Evolutionary conservation across 1,140 invertebrate species (phyloP).

Genomic region (Planococcus citri): DNA sequence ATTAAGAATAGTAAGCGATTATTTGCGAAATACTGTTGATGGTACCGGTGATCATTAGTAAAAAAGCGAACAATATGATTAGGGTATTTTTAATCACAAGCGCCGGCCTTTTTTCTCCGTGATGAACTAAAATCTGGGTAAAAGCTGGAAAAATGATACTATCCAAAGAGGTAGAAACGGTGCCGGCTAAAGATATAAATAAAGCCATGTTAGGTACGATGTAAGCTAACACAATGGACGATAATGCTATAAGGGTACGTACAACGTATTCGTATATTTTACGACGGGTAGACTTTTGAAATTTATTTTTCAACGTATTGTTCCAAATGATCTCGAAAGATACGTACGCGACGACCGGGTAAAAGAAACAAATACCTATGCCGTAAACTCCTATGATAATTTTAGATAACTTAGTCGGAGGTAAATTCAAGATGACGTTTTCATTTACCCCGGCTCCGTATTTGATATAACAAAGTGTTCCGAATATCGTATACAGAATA

Average conservation of each 20-base stretch:
- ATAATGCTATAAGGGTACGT: background rate
- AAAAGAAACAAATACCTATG: constrained; percentile 27
- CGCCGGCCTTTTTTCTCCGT: background rate
- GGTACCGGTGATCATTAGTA: background rate
- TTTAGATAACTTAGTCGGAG: constrained; percentile 23
- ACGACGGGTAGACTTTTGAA: background rate
- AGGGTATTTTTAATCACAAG: background rate
- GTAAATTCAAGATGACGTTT: constrained; percentile 34
- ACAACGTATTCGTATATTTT: constrained; percentile 20
- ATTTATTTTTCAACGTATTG: background rate
- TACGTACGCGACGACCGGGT: constrained; percentile 49
- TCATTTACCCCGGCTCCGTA: constrained; percentile 36
- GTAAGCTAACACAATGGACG: background rate
- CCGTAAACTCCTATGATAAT: background rate
- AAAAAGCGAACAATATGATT: background rate
- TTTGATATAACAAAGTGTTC: constrained; percentile 41
- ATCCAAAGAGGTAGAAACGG: background rate
- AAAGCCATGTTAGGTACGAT: constrained; percentile 2
- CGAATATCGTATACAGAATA: constrained; percentile 36
- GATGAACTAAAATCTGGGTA: background rate
- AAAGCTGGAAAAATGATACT: constrained; percentile 5
- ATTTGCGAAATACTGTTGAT: background rate
- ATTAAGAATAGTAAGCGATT: background rate
- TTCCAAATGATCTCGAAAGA: constrained; percentile 45
- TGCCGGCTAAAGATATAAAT: background rate